Percentiles rank a stretch among this genome's conserved stretches.
Conservation (phyloP, 2,797 vertebrate genomes). For the Spondyliosoma cantharus region DNA sequence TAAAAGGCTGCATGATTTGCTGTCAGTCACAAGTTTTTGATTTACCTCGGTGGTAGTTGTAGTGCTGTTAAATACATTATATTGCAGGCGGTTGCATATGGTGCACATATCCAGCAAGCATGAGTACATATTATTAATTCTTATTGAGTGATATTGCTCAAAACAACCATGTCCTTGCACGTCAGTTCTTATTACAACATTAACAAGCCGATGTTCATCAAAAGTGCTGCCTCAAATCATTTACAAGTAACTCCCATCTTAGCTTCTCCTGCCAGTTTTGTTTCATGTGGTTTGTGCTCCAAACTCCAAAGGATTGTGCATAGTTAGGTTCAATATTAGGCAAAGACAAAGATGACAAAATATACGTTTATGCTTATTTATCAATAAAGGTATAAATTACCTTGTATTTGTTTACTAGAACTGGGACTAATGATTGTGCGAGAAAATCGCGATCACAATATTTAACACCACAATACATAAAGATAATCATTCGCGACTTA, state of each 20-base stretch:
- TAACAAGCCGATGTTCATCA: background rate
- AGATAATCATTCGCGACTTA: slow-evolving; percentile 18
- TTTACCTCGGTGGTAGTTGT: background rate
- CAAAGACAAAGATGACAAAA: background rate
- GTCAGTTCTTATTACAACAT: background rate
- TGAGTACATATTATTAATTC: background rate
- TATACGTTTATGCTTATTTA: background rate
- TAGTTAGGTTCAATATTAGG: background rate
- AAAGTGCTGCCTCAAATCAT: background rate
- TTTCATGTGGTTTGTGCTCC: background rate
- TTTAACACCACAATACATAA: slow-evolving; percentile 10
- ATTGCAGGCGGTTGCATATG: no score
- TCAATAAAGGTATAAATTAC: background rate
- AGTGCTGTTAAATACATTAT: no score
- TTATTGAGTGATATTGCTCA: background rate
- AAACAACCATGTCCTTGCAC: background rate
- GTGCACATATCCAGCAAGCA: background rate
- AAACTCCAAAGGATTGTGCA: background rate
- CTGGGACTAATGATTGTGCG: background rate
- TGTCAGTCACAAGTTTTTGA: background rate
- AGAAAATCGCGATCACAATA: background rate
- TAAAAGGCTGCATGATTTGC: background rate
- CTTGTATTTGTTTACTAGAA: background rate
- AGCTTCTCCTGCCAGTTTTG: background rate
- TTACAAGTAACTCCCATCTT: background rate